Conservation (phyloP, 1,140 invertebrate species). For the Gonatopus flavifemur region DNA sequence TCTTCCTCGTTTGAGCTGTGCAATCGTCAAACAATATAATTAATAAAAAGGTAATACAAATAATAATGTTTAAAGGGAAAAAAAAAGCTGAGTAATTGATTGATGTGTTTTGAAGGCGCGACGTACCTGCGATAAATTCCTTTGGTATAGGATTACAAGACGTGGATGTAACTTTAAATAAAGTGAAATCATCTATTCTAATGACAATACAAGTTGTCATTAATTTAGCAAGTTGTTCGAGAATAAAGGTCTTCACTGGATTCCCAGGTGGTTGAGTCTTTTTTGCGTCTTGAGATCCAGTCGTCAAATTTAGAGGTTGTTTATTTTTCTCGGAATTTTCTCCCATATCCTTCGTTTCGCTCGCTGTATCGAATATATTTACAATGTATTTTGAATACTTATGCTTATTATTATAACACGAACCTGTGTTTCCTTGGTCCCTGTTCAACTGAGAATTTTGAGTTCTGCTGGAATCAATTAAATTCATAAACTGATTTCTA, state of each 20-base stretch:
- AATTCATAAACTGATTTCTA: slow-evolving; percentile 66
- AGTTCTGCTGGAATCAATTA: slow-evolving; percentile 63
- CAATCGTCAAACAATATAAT: slow-evolving; percentile 43
- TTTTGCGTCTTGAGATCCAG: slow-evolving; percentile 35
- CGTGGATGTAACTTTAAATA: slow-evolving; percentile 81
- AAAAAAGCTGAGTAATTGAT: not conserved
- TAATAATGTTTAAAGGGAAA: not conserved
- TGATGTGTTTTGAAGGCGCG: too few relatives aligned
- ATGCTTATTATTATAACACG: not conserved
- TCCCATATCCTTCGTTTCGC: slow-evolving; percentile 27
- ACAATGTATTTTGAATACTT: slow-evolving; percentile 6
- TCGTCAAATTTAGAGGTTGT: slow-evolving; percentile 31
- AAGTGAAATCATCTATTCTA: slow-evolving; percentile 83
- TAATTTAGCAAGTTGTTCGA: slow-evolving; percentile 78
- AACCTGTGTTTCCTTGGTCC: slow-evolving; percentile 46
- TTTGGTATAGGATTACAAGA: slow-evolving; percentile 69
- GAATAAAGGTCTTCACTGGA: slow-evolving; percentile 69
- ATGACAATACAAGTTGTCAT: slow-evolving; percentile 91
- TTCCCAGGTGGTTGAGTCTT: slow-evolving; percentile 48
- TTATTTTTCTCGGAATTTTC: slow-evolving; percentile 40
- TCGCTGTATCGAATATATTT: slow-evolving; percentile 26
- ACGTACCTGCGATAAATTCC: slow-evolving; percentile 78
- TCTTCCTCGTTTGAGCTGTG: slow-evolving; percentile 56
- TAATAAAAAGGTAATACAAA: slow-evolving; percentile 16
- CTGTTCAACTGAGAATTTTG: slow-evolving; percentile 63